These are phyloP conservation scores for Chrysolina haemoptera DNA, from an alignment of 2,888 invertebrate genomes.

Conservation along the genomic window DNA sequence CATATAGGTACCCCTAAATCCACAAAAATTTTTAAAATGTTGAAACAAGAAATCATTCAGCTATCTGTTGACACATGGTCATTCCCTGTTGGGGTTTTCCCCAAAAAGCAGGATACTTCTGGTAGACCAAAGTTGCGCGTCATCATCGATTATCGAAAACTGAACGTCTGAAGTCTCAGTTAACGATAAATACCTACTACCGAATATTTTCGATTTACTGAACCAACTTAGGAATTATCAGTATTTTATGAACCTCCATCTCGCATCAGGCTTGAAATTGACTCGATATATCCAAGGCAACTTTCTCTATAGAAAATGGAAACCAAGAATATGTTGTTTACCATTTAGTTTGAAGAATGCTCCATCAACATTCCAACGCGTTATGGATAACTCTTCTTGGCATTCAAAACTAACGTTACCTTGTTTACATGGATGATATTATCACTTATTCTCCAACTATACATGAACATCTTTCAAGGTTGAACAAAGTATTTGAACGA, in stretches of 20 bases:
- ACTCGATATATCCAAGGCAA: conserved; percentile 21
- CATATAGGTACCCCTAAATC: conserved; percentile 30
- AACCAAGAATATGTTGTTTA: conserved; percentile 39
- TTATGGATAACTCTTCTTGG: conserved; percentile 39
- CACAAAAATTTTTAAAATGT: conserved; percentile 38
- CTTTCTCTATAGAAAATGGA: conserved; percentile 28
- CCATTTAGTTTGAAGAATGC: conserved; percentile 42
- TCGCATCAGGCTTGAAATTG: conserved; percentile 30
- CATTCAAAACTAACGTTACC: conserved; percentile 34
- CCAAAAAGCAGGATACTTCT: conserved; percentile 27
- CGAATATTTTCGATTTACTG: conserved; percentile 27
- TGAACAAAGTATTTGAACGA: conserved; percentile 40
- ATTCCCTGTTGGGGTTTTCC: conserved; percentile 1
- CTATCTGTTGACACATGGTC: conserved; percentile 33
- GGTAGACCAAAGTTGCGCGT: conserved; percentile 20
- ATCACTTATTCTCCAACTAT: conserved; percentile 37
- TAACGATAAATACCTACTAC: conserved; percentile 21
- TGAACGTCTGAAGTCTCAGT: conserved; percentile 20
- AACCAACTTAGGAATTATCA: conserved; percentile 26
- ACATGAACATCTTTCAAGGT: conserved; percentile 33
- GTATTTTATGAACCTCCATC: conserved; percentile 30
- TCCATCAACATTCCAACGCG: conserved; percentile 38
- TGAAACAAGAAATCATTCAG: conserved; percentile 35
- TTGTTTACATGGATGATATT: conserved; percentile 42
- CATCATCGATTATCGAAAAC: conserved; percentile 28